Evolutionary conservation across 2,113 vertebrate genomes (phyloP).

Genomic region (Leptosomus discolor): DNA sequence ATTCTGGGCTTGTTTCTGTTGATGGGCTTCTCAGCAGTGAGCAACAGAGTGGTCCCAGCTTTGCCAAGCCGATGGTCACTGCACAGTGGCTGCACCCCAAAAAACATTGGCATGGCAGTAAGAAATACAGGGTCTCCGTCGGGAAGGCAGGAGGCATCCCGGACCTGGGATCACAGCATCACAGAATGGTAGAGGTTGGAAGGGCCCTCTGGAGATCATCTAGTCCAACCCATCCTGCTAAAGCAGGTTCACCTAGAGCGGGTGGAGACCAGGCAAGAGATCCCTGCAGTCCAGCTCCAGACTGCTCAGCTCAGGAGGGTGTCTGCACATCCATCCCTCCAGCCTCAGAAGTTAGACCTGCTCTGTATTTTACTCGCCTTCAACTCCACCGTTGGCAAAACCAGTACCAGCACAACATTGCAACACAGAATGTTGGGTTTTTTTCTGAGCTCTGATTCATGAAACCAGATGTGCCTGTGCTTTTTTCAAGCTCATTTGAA

Average conservation of each 20-base stretch:
- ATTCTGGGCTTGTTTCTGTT: not conserved
- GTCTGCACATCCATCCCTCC: not conserved
- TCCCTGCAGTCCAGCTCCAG: not conserved
- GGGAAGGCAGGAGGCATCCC: not conserved
- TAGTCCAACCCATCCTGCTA: no score
- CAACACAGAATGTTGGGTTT: not conserved
- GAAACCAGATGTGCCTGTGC: conserved; percentile 7
- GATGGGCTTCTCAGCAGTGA: not conserved
- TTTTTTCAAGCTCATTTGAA: conserved; percentile 49
- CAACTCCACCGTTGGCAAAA: not conserved
- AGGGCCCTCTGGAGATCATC: no score
- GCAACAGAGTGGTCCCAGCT: not conserved
- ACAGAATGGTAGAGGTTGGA: no score
- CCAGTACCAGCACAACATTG: not conserved
- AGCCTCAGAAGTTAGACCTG: not conserved
- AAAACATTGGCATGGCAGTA: not conserved
- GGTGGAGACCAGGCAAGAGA: not conserved
- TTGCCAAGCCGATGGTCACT: not conserved
- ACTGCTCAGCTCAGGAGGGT: not conserved
- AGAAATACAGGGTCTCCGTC: not conserved
- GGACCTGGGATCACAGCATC: no score
- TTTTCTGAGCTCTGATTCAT: not conserved
- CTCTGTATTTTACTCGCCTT: not conserved
- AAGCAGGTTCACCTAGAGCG: no score
- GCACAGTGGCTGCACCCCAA: not conserved